A percentile compares a stretch with the other conserved stretches of the same genome.
Conservation (phyloP, 2,797 vertebrate genomes). For the Erethizon dorsatum region DNA sequence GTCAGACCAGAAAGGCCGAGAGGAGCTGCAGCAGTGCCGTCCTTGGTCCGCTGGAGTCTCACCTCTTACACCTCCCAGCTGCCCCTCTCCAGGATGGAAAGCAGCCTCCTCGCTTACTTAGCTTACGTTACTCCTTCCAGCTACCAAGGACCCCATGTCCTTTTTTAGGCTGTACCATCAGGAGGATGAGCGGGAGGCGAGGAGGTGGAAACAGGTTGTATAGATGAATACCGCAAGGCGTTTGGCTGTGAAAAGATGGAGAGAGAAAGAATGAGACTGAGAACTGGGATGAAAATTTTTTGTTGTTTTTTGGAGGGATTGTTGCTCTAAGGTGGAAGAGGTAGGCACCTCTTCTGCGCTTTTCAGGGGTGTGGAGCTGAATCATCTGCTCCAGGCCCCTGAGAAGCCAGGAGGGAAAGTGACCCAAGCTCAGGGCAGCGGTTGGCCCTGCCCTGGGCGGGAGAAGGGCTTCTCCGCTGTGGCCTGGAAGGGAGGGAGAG, state of each 20-base stretch:
- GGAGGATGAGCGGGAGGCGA: background rate
- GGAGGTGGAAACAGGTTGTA: background rate
- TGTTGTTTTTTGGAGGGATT: background rate
- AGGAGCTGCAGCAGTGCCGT: background rate
- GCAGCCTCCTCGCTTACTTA: background rate
- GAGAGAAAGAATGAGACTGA: background rate
- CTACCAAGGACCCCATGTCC: background rate
- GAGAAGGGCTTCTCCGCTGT: background rate
- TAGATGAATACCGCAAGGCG: background rate
- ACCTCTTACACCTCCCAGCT: too few relatives aligned
- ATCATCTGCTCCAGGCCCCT: background rate
- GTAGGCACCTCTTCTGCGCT: background rate
- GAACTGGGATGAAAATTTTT: background rate
- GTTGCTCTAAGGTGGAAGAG: conserved; percentile 12
- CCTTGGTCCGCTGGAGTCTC: background rate
- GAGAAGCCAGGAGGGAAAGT: background rate
- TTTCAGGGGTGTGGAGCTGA: background rate
- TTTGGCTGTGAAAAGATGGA: background rate
- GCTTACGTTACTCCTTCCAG: background rate
- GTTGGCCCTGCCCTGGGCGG: rapidly evolving
- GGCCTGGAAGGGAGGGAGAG: background rate
- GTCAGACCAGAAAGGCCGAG: background rate
- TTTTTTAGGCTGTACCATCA: background rate
- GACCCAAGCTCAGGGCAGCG: background rate
- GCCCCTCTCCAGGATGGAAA: background rate